A percentile compares a stretch with the other conserved stretches of the same genome.
Evolutionary conservation across 2,797 vertebrate genomes (phyloP).

Genomic region (Clarias platycephalus): DNA sequence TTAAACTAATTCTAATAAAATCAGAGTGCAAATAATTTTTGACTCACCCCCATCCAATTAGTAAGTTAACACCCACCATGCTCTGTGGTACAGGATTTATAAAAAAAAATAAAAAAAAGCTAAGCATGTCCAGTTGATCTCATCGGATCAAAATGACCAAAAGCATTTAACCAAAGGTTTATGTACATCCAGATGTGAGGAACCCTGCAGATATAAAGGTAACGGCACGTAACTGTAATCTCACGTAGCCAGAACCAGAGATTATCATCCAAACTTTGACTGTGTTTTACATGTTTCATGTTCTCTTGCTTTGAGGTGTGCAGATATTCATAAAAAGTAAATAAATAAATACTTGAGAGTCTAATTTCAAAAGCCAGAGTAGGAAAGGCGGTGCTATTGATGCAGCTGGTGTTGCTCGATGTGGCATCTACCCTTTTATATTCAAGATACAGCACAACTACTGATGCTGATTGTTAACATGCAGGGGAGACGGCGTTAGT

Average conservation of each 20-base stretch:
- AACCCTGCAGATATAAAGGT: background rate
- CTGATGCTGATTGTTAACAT: conserved; percentile 47
- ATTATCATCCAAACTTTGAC: background rate
- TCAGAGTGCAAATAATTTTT: too few relatives aligned
- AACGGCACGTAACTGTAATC: background rate
- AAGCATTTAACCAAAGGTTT: background rate
- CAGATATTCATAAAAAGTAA: background rate
- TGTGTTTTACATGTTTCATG: background rate
- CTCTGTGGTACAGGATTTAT: background rate
- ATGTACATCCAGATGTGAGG: background rate
- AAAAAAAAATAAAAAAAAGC: background rate
- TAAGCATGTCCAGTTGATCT: background rate
- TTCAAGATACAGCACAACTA: background rate
- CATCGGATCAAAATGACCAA: background rate
- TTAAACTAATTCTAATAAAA: too few relatives aligned
- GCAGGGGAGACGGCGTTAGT: conserved; percentile 67
- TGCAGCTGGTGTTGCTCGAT: background rate
- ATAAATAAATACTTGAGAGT: background rate
- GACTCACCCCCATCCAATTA: background rate
- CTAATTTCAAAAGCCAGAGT: background rate
- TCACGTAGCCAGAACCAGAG: background rate
- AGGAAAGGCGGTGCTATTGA: background rate
- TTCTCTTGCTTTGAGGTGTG: background rate
- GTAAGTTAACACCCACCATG: background rate
- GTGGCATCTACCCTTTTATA: conserved; percentile 9